These are phyloP conservation scores for Sinhomidia bicolor DNA, from an alignment of 2,888 invertebrate genomes.

Conservation along the genomic window DNA sequence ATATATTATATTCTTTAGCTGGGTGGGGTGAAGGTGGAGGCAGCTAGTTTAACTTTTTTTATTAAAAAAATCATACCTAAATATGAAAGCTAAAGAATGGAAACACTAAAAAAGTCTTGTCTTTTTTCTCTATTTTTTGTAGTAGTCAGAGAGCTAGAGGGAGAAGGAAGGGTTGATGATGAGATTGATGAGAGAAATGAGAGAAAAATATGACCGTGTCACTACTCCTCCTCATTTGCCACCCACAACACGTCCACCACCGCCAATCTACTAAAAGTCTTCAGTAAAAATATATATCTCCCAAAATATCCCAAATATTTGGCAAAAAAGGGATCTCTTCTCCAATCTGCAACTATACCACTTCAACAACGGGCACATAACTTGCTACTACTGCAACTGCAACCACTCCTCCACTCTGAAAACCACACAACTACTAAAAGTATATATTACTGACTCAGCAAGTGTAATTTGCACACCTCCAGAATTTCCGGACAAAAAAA, in stretches of 20 bases:
- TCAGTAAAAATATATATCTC: background rate
- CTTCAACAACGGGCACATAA: conserved; percentile 30
- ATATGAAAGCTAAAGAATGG: conserved; percentile 33
- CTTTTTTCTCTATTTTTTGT: conserved; percentile 71
- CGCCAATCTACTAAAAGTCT: conserved; percentile 19
- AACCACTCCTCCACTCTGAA: background rate
- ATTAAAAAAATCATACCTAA: no score
- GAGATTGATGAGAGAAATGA: conserved; percentile 48
- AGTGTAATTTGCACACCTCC: background rate
- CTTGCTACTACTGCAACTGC: background rate
- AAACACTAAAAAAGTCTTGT: conserved; percentile 23
- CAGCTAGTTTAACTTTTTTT: conserved; percentile 51
- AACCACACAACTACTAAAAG: conserved; percentile 13
- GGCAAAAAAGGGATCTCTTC: background rate
- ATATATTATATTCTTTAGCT: conserved; percentile 28
- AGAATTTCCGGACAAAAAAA: background rate
- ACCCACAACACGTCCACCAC: conserved; percentile 39
- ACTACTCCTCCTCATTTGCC: conserved; percentile 28
- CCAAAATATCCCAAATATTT: background rate
- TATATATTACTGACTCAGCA: no score
- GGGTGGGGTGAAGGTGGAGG: conserved; percentile 53
- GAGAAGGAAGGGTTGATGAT: conserved; percentile 39
- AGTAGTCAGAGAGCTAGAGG: conserved; percentile 62
- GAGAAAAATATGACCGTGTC: conserved; percentile 28
- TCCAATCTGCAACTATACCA: background rate